Percentiles rank a stretch among this genome's conserved stretches.
phyloP scores from a whole-genome alignment of 2,113 vertebrate genomes.

The Actenoides lindsayi region DNA sequence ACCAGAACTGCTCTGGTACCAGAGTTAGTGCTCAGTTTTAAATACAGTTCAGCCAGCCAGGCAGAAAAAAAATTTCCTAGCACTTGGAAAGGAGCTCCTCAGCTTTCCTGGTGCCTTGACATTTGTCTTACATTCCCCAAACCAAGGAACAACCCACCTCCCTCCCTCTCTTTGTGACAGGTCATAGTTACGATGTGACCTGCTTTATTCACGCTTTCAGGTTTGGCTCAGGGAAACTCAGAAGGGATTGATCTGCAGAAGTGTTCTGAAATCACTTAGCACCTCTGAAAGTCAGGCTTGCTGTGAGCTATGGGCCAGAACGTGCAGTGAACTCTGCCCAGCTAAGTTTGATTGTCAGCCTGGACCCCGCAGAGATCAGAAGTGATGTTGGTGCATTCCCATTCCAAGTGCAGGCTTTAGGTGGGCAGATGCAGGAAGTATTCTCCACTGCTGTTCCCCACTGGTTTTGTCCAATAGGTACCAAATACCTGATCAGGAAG shows the following conservation, averaged over 20 bases:
- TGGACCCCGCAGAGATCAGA: background rate
- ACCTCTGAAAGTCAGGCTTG: background rate
- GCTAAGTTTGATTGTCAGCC: background rate
- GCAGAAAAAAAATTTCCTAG: background rate
- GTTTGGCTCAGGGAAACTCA: background rate
- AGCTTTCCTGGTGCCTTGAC: background rate
- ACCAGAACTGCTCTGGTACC: background rate
- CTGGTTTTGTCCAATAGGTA: background rate
- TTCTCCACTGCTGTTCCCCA: background rate
- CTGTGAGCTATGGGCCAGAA: background rate
- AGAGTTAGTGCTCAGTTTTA: background rate
- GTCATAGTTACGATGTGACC: background rate
- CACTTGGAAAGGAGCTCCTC: background rate
- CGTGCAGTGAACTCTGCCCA: background rate
- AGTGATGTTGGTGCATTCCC: background rate
- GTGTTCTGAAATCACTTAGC: background rate
- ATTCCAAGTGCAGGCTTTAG: background rate
- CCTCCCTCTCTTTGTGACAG: background rate
- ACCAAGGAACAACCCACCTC: background rate
- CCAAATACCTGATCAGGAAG: background rate
- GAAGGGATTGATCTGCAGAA: background rate
- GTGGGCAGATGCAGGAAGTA: background rate
- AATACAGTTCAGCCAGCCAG: background rate
- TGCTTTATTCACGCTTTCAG: background rate
- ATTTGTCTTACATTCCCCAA: background rate